Evolutionary conservation across 2,797 vertebrate species (phyloP).

Genomic region (Gymnocypris eckloni): DNA sequence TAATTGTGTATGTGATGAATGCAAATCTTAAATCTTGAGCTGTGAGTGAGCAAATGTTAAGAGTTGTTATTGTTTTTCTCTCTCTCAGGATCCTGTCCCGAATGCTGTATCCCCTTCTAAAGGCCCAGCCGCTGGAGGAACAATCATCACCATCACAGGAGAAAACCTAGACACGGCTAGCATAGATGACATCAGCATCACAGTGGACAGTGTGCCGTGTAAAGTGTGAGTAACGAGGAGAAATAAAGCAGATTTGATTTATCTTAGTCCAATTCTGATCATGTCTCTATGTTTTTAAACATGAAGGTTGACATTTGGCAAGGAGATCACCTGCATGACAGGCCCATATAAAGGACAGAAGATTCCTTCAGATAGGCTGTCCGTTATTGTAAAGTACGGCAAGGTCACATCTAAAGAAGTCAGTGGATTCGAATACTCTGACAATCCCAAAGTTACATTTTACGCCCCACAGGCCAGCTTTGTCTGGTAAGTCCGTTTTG

Average conservation of each 20-base stretch:
- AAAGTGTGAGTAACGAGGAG: slow-evolving; percentile 81
- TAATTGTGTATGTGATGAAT: too few species aligned
- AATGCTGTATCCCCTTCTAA: slow-evolving; percentile 61
- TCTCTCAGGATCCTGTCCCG: slow-evolving; percentile 83
- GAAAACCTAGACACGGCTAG: slow-evolving; percentile 84
- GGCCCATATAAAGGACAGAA: slow-evolving; percentile 64
- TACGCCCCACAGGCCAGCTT: slow-evolving; percentile 73
- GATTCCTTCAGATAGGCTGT: slow-evolving; percentile 59
- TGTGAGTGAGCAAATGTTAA: not conserved
- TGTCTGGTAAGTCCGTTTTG: slow-evolving; percentile 65
- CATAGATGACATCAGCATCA: slow-evolving; percentile 83
- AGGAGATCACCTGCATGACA: slow-evolving; percentile 73
- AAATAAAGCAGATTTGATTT: not conserved
- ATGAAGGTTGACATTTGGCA: slow-evolving; percentile 71
- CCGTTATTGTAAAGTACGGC: slow-evolving; percentile 73
- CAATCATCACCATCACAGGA: slow-evolving; percentile 86
- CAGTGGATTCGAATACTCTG: slow-evolving; percentile 65
- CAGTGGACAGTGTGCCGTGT: slow-evolving; percentile 80
- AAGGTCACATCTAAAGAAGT: slow-evolving; percentile 69
- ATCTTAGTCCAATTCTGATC: slow-evolving; percentile 21
- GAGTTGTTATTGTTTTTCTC: not conserved
- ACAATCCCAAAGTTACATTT: slow-evolving; percentile 73
- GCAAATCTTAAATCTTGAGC: not conserved
- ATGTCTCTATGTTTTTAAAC: slow-evolving; percentile 56
- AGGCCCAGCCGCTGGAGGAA: slow-evolving; percentile 86